phyloP scores from a whole-genome alignment of 2,113 vertebrate species.

The Ceyx margarethae region DNA sequence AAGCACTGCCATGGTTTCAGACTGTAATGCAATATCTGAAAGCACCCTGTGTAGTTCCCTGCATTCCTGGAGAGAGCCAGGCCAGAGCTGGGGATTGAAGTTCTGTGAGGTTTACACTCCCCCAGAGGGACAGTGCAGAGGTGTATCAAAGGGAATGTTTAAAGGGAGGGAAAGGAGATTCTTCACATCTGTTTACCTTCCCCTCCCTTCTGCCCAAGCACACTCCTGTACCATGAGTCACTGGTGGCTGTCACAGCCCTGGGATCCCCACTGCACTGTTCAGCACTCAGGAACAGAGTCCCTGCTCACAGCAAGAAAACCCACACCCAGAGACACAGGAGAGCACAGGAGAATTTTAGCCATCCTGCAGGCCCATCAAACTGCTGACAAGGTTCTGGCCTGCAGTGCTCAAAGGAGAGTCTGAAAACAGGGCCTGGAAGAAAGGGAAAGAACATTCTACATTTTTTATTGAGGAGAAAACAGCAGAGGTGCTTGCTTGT shows the following conservation, averaged over 20 bases:
- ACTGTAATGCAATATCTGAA: slow-evolving; percentile 39
- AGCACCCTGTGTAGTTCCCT: slow-evolving; percentile 4
- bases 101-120: background rate
- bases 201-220: slow-evolving; percentile 26
- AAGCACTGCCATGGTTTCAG: slow-evolving; percentile 17
- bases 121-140: background rate
- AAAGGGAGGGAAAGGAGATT: slow-evolving; percentile 4
- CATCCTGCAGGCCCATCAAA: background rate
- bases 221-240: background rate
- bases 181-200: slow-evolving; percentile 17
- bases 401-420: background rate
- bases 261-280: background rate
- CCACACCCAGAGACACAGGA: background rate
- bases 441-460: background rate
- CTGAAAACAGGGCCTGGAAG: background rate
- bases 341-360: background rate
- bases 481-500: slow-evolving; percentile 15
- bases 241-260: background rate
- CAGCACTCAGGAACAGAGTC: background rate
- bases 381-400: background rate
- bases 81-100: background rate
- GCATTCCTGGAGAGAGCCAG: slow-evolving; percentile 34
- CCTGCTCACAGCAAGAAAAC: background rate
- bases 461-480: slow-evolving; percentile 31
- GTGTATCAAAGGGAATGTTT: slow-evolving; percentile 40